These are phyloP conservation scores for Tipula confusa DNA, from an alignment of 2,888 invertebrate species.

Conservation along the genomic window DNA sequence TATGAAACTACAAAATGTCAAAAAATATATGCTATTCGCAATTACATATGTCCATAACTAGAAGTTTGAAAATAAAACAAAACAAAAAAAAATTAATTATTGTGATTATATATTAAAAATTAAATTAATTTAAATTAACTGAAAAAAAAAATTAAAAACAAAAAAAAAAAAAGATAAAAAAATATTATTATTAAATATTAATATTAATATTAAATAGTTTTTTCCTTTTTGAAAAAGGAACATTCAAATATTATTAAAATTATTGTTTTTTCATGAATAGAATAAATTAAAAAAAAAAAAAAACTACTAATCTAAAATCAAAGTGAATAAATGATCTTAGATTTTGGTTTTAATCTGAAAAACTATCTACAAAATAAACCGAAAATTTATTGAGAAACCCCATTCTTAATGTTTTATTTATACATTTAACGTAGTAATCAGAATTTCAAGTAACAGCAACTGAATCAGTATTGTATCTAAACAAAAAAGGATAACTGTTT, in stretches of 20 bases:
- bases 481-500: too few species aligned
- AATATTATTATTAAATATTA: too few species aligned
- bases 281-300: neutral
- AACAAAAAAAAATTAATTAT: neutral
- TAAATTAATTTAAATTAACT: neutral
- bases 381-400: neutral
- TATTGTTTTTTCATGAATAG: conserved; percentile 20
- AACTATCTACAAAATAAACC: neutral
- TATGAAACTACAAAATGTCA: neutral
- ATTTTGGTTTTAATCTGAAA: neutral
- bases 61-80: neutral
- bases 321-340: neutral
- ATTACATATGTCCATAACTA: neutral
- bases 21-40: neutral
- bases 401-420: too few species aligned
- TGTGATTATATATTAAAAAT: neutral
- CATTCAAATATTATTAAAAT: neutral
- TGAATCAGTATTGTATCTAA: too few species aligned
- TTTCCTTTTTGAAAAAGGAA: neutral
- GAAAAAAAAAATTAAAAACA: neutral
- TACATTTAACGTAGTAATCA: too few species aligned
- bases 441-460: too few species aligned
- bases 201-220: too few species aligned
- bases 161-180: neutral
- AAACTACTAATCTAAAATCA: neutral